A percentile compares a stretch with the other conserved stretches of the same genome.
Evolutionary conservation across 2,797 vertebrate genomes (phyloP).

Genomic region (Labeo calbasu): DNA sequence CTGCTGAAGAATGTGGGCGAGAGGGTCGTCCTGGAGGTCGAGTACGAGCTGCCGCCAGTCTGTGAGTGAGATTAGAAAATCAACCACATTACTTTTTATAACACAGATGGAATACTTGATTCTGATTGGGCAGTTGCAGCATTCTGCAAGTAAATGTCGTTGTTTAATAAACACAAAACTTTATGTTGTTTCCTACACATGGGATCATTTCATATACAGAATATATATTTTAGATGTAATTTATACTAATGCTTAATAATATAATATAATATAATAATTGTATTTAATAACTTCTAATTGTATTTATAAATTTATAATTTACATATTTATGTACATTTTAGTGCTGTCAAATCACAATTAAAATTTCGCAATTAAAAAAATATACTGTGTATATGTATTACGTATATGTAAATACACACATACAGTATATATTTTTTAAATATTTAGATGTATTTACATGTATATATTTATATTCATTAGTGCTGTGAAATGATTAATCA

Average conservation of each 20-base stretch:
- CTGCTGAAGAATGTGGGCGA: slow-evolving; percentile 96
- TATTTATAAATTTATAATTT: too few species aligned
- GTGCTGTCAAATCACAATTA: too few species aligned
- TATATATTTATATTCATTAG: too few species aligned
- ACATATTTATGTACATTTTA: too few species aligned
- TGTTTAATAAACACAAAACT: background rate
- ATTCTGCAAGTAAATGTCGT: background rate
- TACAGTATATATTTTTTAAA: too few species aligned
- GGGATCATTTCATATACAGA: background rate
- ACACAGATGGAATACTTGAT: background rate
- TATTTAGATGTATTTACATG: too few species aligned
- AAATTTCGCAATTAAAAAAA: too few species aligned
- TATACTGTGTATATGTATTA: too few species aligned
- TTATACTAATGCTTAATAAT: background rate
- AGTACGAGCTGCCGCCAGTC: slow-evolving; percentile 92
- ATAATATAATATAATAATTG: background rate
- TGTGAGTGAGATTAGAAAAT: slow-evolving; percentile 79
- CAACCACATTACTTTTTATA: background rate
- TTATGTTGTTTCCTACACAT: background rate
- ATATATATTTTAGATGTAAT: background rate
- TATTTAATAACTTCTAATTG: too few species aligned
- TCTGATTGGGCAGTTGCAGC: background rate
- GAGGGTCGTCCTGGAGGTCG: slow-evolving; percentile 93
- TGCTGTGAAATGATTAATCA: too few species aligned
- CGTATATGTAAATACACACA: too few species aligned